phyloP scores from a whole-genome alignment of 2,888 invertebrate species.

The Mythimna albipuncta region DNA sequence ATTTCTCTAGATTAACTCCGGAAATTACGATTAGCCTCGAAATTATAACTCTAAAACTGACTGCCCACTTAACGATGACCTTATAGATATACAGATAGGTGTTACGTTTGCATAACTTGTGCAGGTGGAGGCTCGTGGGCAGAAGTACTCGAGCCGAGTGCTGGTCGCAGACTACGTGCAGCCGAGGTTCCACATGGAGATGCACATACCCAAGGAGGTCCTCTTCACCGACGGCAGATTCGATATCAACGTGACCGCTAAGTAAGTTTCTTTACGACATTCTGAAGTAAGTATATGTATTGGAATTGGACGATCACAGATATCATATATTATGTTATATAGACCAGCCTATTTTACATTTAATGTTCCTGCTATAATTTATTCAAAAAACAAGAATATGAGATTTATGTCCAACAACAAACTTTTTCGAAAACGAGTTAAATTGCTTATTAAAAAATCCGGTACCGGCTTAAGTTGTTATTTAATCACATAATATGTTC shows the following conservation, averaged over 20 bases:
- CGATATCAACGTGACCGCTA: conserved; percentile 95
- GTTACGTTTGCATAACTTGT: conserved; percentile 60
- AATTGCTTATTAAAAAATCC: conserved; percentile 10
- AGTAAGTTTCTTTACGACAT: conserved; percentile 89
- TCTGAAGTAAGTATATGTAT: background rate
- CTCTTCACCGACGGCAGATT: conserved; percentile 95
- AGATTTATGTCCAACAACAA: conserved; percentile 18
- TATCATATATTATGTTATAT: background rate
- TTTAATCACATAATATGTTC: conserved; percentile 22
- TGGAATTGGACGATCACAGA: background rate
- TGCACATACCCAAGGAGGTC: conserved; percentile 95
- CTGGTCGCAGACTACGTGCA: conserved; percentile 97
- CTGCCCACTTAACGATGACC: conserved; percentile 65
- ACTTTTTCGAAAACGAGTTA: conserved; percentile 33
- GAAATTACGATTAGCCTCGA: conserved; percentile 63
- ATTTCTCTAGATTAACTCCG: conserved; percentile 45
- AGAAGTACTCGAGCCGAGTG: conserved; percentile 93
- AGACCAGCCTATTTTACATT: background rate
- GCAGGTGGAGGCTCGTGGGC: conserved; percentile 87
- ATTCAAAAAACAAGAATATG: conserved; percentile 9
- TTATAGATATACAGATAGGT: conserved; percentile 65
- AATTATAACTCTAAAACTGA: conserved; percentile 41
- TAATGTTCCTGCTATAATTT: background rate
- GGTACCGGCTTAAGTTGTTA: conserved; percentile 1
- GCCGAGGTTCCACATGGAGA: conserved; percentile 97